Conservation (phyloP, 2,888 invertebrate species). For the Cremastinae sp. region DNA sequence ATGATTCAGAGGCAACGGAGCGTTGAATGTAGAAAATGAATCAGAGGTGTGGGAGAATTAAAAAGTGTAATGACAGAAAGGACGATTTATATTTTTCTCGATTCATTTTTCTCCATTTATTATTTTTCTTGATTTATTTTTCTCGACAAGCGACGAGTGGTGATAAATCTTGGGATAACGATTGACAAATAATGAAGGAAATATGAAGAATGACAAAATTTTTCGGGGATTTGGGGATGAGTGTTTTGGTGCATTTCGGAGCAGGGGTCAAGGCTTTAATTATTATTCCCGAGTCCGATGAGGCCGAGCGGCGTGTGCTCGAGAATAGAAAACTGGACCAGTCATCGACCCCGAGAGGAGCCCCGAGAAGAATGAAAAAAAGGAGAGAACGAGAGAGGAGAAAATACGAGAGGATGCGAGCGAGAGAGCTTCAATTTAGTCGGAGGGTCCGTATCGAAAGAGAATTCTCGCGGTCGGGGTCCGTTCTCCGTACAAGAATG, state of each 20-base stretch:
- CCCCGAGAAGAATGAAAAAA: not conserved
- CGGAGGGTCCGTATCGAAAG: slow-evolving; percentile 43
- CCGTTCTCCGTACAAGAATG: slow-evolving; percentile 38
- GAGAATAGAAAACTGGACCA: slow-evolving; percentile 41
- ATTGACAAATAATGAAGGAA: slow-evolving; percentile 3
- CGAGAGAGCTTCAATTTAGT: slow-evolving; percentile 39
- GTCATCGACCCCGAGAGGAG: slow-evolving; percentile 56
- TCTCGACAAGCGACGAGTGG: too few relatives aligned
- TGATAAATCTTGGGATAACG: not conserved
- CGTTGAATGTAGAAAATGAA: too few relatives aligned
- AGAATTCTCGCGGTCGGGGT: slow-evolving; percentile 49
- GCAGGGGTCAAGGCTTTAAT: slow-evolving; percentile 18
- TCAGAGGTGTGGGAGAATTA: not conserved
- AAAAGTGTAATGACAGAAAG: too few relatives aligned
- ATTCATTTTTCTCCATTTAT: too few relatives aligned
- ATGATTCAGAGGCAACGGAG: not conserved
- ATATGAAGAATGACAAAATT: too few relatives aligned
- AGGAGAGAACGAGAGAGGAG: too few relatives aligned
- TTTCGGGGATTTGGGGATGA: too few relatives aligned
- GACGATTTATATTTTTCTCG: too few relatives aligned
- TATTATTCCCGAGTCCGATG: slow-evolving; percentile 1
- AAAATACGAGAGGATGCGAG: slow-evolving; percentile 27
- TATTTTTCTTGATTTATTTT: too few relatives aligned
- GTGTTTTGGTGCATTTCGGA: not conserved
- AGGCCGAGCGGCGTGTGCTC: not conserved